Base-by-base conservation (phyloP, 2,888 invertebrate genomes). In the Herminia tarsipennalis region DNA sequence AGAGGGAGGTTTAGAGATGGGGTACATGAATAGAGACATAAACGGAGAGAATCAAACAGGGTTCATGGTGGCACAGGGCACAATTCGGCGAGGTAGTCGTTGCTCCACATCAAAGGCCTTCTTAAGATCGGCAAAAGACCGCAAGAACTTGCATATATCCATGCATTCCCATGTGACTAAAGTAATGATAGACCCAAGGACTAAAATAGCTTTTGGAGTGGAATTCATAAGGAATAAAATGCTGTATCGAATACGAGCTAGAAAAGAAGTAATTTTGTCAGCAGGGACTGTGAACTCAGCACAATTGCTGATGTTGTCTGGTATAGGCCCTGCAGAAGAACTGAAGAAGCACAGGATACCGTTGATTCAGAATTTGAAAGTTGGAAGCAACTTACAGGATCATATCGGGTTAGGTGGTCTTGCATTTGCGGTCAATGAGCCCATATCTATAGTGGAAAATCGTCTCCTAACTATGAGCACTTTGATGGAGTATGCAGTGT, bases 231-330 rank as follows among this genome's bases (percentile, higher is more conserved):
- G 96, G 29, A 94, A 96, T 37, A 94, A 94, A 34, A 94, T 94
- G 83, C 75, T 95, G 0, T 94, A 95, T 66, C 92, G 95, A 34
- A 94, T 97, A 1, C 88, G 95, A 45, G 97, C 97, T 0, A 93
- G 93, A 20, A 97, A 96, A 76, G 98, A 98, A 81, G 96, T 99
- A 0, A 96, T 99, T 34, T 76, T 99, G 1, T 96, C 97, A 0
- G 98, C 95, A 0, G 99, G 99, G 0, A 94, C 98, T 0, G 93
- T 99, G 0, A 98, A 98, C 76, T 96, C 98, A 0, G 98, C 99
- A 0, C 99, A 99, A 76, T 74, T 99, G 1, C 83, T 99, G 24
- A 97, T 99, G 97, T 82, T 99, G 0, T 98, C 98, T 5, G 99
- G 98, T 0, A 93, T 98, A 6, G 97, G 97, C 0, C 96, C 96